phyloP scores from a whole-genome alignment of 2,888 invertebrate species.

The Phalangium opilio region DNA sequence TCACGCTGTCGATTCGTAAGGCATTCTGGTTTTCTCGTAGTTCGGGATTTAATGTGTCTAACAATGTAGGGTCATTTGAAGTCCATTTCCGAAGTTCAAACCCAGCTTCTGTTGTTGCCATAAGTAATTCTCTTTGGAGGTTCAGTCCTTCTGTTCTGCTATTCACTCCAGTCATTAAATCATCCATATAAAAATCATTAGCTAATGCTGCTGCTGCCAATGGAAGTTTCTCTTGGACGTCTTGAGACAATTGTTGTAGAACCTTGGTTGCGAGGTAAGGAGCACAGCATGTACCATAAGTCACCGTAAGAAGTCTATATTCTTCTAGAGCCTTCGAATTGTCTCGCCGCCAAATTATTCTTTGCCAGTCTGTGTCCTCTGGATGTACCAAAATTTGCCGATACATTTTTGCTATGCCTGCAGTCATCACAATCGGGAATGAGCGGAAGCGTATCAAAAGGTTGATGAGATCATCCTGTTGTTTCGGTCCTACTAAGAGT shows the following conservation, averaged over 20 bases:
- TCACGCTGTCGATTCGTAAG: too few species aligned
- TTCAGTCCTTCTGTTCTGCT: not conserved
- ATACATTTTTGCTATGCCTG: conserved; percentile 31
- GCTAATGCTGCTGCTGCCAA: conserved; percentile 13
- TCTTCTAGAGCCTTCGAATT: conserved; percentile 17
- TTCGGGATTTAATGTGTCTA: too few species aligned
- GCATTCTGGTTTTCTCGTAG: too few species aligned
- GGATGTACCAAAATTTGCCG: conserved; percentile 23
- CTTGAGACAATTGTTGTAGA: conserved; percentile 18
- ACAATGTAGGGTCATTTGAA: too few species aligned
- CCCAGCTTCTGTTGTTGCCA: too few species aligned
- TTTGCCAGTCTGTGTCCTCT: conserved; percentile 20
- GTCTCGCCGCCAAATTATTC: conserved; percentile 27
- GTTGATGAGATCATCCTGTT: conserved; percentile 25
- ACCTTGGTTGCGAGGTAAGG: conserved; percentile 24
- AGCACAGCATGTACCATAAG: conserved; percentile 25
- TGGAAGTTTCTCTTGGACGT: conserved; percentile 14
- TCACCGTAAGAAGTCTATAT: conserved; percentile 23
- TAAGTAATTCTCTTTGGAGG: too few species aligned
- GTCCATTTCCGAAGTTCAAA: too few species aligned
- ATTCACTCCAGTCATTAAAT: not conserved
- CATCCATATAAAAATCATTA: conserved; percentile 26
- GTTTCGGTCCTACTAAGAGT: conserved; percentile 24
- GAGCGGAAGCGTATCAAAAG: conserved; percentile 24
- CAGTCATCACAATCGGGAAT: conserved; percentile 23